Percentiles rank a stretch among this genome's conserved stretches.
These are phyloP conservation scores for Sminthopsis crassicaudata DNA, from an alignment of 2,113 vertebrate species.

Conservation along the genomic window DNA sequence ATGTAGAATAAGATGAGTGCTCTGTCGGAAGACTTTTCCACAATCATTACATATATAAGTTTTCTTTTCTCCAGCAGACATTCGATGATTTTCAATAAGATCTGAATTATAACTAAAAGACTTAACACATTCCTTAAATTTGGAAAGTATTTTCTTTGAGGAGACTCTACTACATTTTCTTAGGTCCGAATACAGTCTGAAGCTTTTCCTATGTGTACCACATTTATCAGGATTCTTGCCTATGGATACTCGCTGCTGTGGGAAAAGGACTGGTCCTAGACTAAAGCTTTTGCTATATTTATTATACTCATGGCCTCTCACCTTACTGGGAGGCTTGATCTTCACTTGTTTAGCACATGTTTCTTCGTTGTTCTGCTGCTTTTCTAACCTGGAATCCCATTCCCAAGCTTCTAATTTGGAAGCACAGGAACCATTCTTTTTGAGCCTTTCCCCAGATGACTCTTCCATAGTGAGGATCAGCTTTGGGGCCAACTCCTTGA, in stretches of 20 bases:
- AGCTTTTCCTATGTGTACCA: background rate
- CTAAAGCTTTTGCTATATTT: slow-evolving; percentile 22
- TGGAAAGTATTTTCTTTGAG: background rate
- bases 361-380: background rate
- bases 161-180: background rate
- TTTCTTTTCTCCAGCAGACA: background rate
- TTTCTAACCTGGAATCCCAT: background rate
- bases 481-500: background rate
- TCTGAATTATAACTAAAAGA: background rate
- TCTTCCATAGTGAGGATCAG: background rate
- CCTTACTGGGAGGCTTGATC: background rate
- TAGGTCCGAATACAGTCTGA: background rate
- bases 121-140: background rate
- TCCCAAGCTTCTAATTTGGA: background rate
- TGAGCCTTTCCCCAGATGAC: background rate
- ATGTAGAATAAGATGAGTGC: slow-evolving; percentile 71
- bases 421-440: background rate
- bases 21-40: slow-evolving; percentile 77
- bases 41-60: slow-evolving; percentile 67
- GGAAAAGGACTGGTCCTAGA: slow-evolving; percentile 19
- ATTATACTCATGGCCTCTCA: background rate
- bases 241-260: background rate
- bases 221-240: background rate
- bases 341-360: background rate
- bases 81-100: background rate